These are phyloP conservation scores for Drosophila kepulauana DNA, from an alignment of 1,140 invertebrate genomes.

Conservation along the genomic window DNA sequence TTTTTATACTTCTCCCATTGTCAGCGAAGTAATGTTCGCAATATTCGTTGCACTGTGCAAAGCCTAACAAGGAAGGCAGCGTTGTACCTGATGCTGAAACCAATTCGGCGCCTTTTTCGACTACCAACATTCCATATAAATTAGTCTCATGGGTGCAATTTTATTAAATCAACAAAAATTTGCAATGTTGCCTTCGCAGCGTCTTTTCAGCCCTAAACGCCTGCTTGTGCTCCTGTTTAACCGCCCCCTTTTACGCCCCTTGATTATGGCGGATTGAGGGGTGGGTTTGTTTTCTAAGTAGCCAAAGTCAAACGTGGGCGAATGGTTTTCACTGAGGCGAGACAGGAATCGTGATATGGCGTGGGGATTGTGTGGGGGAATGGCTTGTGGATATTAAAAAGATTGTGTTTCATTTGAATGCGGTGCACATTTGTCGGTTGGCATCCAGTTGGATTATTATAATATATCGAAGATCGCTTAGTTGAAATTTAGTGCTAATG, in stretches of 20 bases:
- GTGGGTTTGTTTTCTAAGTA: conserved; percentile 11
- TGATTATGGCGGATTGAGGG: conserved; percentile 27
- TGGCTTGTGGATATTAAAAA: conserved; percentile 65
- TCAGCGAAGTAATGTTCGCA: neutral
- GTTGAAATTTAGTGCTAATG: conserved; percentile 78
- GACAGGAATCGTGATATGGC: conserved; percentile 12
- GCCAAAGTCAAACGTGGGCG: conserved; percentile 52
- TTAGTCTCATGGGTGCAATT: conserved; percentile 84
- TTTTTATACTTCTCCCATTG: neutral
- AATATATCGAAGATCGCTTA: conserved; percentile 81
- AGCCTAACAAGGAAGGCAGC: conserved; percentile 28
- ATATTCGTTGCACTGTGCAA: conserved; percentile 45
- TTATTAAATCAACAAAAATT: conserved; percentile 85
- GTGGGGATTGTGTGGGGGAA: neutral
- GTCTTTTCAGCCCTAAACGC: conserved; percentile 48
- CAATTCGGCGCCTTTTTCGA: conserved; percentile 69
- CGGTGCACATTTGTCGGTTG: conserved; percentile 60
- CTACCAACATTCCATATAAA: conserved; percentile 81
- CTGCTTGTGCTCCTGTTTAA: neutral
- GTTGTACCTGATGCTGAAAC: conserved; percentile 62
- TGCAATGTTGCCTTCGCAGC: conserved; percentile 70
- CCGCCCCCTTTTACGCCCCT: conserved; percentile 24
- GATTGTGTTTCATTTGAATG: conserved; percentile 78
- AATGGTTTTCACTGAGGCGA: conserved; percentile 25
- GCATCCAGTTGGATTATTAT: conserved; percentile 67